Conservation (phyloP, 2,113 vertebrate species). For the Bettongia penicillata region DNA sequence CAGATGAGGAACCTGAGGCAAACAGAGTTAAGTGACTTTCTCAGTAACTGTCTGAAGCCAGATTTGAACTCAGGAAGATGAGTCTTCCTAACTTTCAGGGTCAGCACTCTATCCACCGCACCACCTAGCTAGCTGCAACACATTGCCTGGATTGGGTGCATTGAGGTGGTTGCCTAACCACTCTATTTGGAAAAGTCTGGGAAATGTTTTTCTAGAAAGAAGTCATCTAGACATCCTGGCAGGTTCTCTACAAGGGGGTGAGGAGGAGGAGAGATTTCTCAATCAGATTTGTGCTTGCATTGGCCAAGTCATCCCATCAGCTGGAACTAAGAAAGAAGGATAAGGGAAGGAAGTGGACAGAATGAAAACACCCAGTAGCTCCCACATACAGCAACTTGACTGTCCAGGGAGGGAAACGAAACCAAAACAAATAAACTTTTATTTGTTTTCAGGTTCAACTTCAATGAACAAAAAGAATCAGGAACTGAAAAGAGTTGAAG, state of each 20-base stretch:
- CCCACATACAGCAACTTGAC: background rate
- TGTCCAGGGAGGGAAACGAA: background rate
- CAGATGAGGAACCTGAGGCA: no score
- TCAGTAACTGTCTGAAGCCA: background rate
- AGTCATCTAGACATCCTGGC: background rate
- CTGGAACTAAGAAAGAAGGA: conserved; percentile 15
- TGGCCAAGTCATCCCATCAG: conserved; percentile 78
- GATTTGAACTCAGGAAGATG: background rate
- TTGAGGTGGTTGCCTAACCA: background rate
- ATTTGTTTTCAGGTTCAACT: background rate
- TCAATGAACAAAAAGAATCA: conserved; percentile 42
- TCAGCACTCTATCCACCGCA: background rate
- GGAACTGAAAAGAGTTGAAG: conserved; percentile 62
- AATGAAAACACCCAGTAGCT: background rate
- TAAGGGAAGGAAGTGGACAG: conserved; percentile 64
- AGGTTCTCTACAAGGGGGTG: background rate
- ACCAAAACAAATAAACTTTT: conserved; percentile 56
- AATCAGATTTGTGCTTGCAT: background rate
- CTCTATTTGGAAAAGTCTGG: background rate
- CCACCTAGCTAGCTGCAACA: background rate
- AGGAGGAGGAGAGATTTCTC: background rate
- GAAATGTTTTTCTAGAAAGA: background rate
- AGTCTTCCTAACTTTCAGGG: background rate
- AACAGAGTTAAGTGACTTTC: no score
- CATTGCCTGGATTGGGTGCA: background rate